Conservation (phyloP, 2,888 invertebrate genomes). For the Thalpophila matura region DNA sequence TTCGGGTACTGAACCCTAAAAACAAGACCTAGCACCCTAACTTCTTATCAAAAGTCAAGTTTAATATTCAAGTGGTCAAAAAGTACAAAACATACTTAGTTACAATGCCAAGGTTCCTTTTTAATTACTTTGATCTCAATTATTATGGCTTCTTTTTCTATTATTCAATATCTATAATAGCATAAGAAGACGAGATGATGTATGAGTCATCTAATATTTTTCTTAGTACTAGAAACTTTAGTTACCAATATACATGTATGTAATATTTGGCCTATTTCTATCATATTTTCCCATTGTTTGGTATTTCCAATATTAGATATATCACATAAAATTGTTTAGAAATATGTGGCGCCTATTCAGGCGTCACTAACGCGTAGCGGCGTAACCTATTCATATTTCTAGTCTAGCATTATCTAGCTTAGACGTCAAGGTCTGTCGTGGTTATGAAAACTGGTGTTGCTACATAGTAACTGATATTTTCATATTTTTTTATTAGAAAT, state of each 20-base stretch:
- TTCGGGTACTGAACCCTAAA: too few relatives aligned
- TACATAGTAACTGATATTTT: neutral
- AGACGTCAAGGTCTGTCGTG: neutral
- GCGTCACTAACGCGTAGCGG: too few relatives aligned
- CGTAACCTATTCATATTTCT: too few relatives aligned
- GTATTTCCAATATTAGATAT: conserved; percentile 10
- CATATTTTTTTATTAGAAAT: neutral
- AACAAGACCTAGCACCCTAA: too few relatives aligned
- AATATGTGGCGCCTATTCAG: neutral
- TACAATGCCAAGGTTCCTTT: too few relatives aligned
- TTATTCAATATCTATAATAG: too few relatives aligned
- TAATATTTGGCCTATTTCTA: neutral
- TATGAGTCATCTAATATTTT: neutral
- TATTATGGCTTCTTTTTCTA: too few relatives aligned
- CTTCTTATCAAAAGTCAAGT: too few relatives aligned
- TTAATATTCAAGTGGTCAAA: too few relatives aligned
- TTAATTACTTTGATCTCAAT: too few relatives aligned
- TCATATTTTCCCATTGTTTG: conserved; percentile 15
- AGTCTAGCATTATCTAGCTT: conserved; percentile 1
- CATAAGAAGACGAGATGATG: neutral
- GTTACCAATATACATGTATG: neutral
- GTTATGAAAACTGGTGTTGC: neutral
- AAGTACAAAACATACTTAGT: too few relatives aligned
- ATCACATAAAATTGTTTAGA: conserved; percentile 23
- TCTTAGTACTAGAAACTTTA: neutral